Evolutionary conservation across 2,797 vertebrate genomes (phyloP).

Genomic region (Gallirallus australis): DNA sequence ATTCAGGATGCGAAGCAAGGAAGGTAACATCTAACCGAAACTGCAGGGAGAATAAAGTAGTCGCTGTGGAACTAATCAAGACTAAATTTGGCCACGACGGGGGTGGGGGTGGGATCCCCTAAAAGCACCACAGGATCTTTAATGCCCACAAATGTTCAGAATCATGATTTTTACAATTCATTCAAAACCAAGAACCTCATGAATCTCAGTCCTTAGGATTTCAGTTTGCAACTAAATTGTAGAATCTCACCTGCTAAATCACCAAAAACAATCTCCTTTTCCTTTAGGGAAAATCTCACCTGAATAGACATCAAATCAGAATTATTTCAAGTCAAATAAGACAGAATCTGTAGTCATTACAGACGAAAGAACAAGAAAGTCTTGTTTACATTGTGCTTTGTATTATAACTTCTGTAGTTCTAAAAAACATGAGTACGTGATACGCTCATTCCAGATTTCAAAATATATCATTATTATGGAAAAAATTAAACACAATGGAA

Average conservation of each 20-base stretch:
- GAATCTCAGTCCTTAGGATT: neutral
- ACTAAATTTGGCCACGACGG: neutral
- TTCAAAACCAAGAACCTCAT: neutral
- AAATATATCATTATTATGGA: neutral
- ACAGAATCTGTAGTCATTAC: neutral
- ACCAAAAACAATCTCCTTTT: neutral
- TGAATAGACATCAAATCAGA: neutral
- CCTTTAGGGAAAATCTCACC: neutral
- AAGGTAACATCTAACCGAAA: neutral
- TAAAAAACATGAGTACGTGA: neutral
- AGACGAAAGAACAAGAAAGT: neutral
- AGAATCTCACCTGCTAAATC: neutral
- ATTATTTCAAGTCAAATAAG: neutral
- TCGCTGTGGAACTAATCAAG: neutral
- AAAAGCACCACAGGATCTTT: neutral
- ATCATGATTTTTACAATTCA: neutral
- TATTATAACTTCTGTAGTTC: neutral
- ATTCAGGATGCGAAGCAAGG: neutral
- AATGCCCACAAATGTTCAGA: neutral
- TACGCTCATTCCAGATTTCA: neutral
- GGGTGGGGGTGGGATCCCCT: rapidly evolving
- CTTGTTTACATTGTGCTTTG: neutral
- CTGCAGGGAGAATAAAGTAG: neutral
- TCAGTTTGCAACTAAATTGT: neutral
- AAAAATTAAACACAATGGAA: conserved; percentile 2